phyloP scores from a whole-genome alignment of 2,888 invertebrate species.

The Monoplex corrugatus region DNA sequence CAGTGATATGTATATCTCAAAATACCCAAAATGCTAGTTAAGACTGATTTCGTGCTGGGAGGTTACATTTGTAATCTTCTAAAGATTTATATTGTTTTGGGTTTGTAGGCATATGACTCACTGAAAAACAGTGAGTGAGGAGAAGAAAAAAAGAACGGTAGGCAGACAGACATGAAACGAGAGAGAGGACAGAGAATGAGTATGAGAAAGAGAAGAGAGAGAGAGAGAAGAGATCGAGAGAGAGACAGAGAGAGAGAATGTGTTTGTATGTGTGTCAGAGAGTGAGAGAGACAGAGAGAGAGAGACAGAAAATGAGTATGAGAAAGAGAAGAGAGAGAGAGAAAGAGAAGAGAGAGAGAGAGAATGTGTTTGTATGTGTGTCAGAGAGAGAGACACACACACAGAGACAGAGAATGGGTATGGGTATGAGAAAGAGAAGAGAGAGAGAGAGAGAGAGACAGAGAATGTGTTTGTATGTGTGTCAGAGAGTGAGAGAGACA shows the following conservation, averaged over 20 bases:
- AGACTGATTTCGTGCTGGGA: too few relatives aligned
- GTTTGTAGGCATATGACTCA: too few relatives aligned
- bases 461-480: neutral
- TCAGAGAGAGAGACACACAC: neutral
- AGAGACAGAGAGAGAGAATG: neutral
- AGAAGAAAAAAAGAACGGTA: too few relatives aligned
- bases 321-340: neutral
- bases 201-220: too few relatives aligned
- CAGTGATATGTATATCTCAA: too few relatives aligned
- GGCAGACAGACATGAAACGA: too few relatives aligned
- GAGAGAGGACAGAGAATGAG: neutral
- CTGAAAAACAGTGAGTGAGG: too few relatives aligned
- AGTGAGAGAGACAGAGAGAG: neutral
- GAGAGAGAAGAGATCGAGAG: neutral
- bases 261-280: neutral
- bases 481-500: too few relatives aligned
- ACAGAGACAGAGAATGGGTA: neutral
- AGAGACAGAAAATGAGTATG: neutral
- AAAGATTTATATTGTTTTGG: too few relatives aligned
- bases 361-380: neutral
- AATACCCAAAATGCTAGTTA: too few relatives aligned
- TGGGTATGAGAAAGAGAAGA: neutral
- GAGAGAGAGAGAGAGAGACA: neutral
- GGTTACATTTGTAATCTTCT: too few relatives aligned
- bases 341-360: neutral